Conservation (phyloP, 2,888 invertebrate genomes). For the Caenorhabditis sp. region DNA sequence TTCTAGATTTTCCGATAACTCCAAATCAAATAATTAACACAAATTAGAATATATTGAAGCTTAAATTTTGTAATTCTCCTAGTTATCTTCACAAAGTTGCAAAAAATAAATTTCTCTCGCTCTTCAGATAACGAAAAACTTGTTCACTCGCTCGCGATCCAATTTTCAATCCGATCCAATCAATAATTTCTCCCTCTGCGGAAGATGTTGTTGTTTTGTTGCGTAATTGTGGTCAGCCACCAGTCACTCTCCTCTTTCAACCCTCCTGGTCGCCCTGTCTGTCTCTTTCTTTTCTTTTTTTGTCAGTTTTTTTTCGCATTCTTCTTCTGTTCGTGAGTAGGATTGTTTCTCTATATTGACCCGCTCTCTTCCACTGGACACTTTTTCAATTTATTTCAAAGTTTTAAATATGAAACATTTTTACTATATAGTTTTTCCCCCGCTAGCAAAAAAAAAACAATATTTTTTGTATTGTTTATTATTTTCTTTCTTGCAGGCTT, state of each 20-base stretch:
- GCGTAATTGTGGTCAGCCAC: neutral
- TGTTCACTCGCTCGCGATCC: too few relatives aligned
- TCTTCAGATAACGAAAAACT: too few relatives aligned
- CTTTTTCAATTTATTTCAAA: constrained; percentile 3
- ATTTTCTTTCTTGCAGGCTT: neutral
- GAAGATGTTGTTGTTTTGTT: neutral
- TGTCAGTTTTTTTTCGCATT: neutral
- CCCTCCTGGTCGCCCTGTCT: constrained; percentile 3
- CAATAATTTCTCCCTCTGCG: constrained; percentile 1
- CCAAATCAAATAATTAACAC: too few relatives aligned
- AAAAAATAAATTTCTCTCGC: too few relatives aligned
- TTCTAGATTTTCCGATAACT: too few relatives aligned
- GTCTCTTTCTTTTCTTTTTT: constrained; percentile 1
- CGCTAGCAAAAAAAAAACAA: too few relatives aligned
- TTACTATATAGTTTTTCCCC: too few relatives aligned
- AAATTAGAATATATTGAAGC: too few relatives aligned
- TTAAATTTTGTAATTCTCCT: too few relatives aligned
- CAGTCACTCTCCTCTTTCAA: neutral
- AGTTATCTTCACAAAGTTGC: too few relatives aligned
- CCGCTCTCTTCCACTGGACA: neutral
- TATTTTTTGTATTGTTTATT: neutral
- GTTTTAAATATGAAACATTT: neutral
- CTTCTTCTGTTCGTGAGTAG: neutral
- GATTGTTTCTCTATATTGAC: constrained; percentile 3
- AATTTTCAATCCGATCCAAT: neutral